Percentiles rank a stretch among this genome's conserved stretches.
phyloP scores from a whole-genome alignment of 2,113 vertebrate genomes.

The Brienomyrus longianalis region DNA sequence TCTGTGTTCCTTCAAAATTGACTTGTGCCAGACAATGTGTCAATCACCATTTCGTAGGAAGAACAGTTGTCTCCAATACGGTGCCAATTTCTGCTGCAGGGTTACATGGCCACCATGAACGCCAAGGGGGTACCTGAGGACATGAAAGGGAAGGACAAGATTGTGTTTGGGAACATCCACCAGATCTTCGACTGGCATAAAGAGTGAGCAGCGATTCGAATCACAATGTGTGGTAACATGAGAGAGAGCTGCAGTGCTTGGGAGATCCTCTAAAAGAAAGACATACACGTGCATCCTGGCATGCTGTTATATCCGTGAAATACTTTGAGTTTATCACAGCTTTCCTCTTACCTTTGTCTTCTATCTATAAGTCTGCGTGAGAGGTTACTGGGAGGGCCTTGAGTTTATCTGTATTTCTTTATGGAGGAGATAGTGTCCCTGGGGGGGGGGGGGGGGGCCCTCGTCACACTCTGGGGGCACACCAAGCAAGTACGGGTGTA shows the following conservation, averaged over 20 bases:
- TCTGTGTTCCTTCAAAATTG: not conserved
- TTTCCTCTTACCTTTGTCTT: not conserved
- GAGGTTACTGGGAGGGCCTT: not conserved
- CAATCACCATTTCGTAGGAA: not conserved
- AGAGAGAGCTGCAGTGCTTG: not conserved
- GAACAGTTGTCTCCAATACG: not conserved
- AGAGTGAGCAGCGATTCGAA: conserved; percentile 60
- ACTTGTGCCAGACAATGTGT: not conserved
- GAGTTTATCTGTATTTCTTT: not conserved
- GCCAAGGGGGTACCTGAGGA: conserved; percentile 71
- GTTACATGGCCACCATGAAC: conserved; percentile 77
- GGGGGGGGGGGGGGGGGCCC: too few species aligned
- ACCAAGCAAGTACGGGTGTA: too few species aligned
- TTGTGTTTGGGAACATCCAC: conserved; percentile 84
- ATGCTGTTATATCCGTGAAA: not conserved
- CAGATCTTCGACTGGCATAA: conserved; percentile 88
- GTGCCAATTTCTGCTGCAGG: conserved; percentile 46
- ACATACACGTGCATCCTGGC: not conserved
- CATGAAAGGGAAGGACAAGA: conserved; percentile 79
- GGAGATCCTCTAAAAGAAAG: not conserved
- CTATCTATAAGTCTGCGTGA: not conserved
- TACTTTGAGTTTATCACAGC: not conserved
- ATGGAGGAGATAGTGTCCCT: not conserved
- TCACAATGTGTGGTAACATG: not conserved
- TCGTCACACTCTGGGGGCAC: too few species aligned